phyloP scores from a whole-genome alignment of 2,888 invertebrate genomes.

The Agapostemon virescens region DNA sequence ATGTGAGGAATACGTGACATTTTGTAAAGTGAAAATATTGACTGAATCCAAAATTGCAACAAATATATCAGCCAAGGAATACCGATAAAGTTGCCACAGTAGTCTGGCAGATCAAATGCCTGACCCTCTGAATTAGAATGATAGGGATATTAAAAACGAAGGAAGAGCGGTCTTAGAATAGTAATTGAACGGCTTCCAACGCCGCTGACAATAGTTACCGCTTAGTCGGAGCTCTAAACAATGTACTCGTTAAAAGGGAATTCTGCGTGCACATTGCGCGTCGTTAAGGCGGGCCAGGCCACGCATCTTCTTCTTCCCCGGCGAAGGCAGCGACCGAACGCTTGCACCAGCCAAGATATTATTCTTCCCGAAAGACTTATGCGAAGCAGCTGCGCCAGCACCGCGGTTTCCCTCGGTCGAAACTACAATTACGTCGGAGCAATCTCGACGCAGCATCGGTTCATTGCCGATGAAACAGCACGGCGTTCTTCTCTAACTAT shows the following conservation, averaged over 20 bases:
- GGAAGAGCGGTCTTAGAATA: not conserved
- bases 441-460: slow-evolving; percentile 65
- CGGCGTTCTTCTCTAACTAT: slow-evolving; percentile 46
- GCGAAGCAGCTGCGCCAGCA: slow-evolving; percentile 73
- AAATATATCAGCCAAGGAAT: not conserved
- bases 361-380: slow-evolving; percentile 76
- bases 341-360: slow-evolving; percentile 72
- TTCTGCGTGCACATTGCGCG: slow-evolving; percentile 32
- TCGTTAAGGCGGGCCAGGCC: slow-evolving; percentile 53
- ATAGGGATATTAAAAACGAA: not conserved
- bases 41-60: not conserved
- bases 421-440: slow-evolving; percentile 56
- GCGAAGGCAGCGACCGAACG: slow-evolving; percentile 56
- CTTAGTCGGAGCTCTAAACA: slow-evolving; percentile 13
- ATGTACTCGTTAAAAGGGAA: slow-evolving; percentile 34
- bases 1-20: not conserved
- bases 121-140: not conserved
- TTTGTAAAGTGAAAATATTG: not conserved
- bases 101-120: not conserved
- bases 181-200: slow-evolving; percentile 2
- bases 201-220: not conserved
- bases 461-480: slow-evolving; percentile 52
- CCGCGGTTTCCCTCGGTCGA: slow-evolving; percentile 46
- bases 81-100: not conserved
- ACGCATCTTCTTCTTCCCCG: slow-evolving; percentile 46